Percentiles rank a stretch among this genome's conserved stretches.
Conservation (phyloP, 2,888 invertebrate genomes). For the Romanomermis culicivorax region DNA sequence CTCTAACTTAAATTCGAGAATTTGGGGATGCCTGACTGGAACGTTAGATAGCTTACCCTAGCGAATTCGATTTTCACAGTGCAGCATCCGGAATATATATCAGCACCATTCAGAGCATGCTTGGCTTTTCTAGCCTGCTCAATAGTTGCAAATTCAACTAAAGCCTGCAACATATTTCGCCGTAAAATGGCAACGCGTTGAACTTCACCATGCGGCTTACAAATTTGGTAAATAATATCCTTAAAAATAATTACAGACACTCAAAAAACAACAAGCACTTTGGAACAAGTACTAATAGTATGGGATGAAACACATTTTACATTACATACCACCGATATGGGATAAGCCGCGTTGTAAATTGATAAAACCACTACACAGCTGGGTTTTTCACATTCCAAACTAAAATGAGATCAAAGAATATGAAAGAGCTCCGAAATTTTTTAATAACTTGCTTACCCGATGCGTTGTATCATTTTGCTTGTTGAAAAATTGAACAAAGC, state of each 20-base stretch:
- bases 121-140: constrained; percentile 84
- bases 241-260: constrained; percentile 34
- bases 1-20: no score
- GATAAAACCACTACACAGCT: constrained; percentile 93
- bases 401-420: constrained; percentile 20
- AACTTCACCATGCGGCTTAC: constrained; percentile 77
- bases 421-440: no score
- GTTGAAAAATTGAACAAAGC: constrained; percentile 34
- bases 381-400: constrained; percentile 43
- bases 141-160: constrained; percentile 54
- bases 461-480: constrained; percentile 30
- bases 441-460: constrained; percentile 12
- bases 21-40: no score
- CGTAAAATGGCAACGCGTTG: constrained; percentile 67
- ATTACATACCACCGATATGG: constrained; percentile 87
- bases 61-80: constrained; percentile 96
- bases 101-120: constrained; percentile 83
- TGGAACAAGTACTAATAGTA: no score
- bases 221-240: constrained; percentile 96
- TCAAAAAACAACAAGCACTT: background rate
- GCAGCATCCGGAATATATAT: constrained; percentile 97
- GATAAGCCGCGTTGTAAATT: constrained; percentile 91
- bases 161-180: constrained; percentile 8
- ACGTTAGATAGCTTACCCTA: constrained; percentile 68
- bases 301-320: no score